Evolutionary conservation across 2,888 invertebrate genomes (phyloP).

Genomic region (Luperina testacea): DNA sequence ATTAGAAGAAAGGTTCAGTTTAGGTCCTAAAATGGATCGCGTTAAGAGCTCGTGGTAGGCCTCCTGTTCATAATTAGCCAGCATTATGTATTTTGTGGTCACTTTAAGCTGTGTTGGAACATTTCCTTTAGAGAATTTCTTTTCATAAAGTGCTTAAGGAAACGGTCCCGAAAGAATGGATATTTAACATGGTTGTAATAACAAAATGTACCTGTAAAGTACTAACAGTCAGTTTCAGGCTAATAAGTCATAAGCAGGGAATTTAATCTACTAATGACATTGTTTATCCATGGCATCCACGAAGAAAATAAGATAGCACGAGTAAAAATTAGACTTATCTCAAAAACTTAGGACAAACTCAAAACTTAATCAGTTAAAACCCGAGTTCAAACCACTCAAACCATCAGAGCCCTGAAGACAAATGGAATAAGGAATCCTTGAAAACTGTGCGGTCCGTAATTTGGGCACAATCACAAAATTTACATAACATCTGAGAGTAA

Average conservation of each 20-base stretch:
- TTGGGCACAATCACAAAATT: constrained; percentile 47
- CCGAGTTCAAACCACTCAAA: constrained; percentile 5
- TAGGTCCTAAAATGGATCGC: too few relatives aligned
- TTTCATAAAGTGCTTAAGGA: constrained; percentile 41
- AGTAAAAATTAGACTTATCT: background rate
- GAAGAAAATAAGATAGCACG: background rate
- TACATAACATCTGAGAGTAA: constrained; percentile 45
- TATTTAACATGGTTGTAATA: constrained; percentile 26
- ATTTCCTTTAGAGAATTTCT: constrained; percentile 43
- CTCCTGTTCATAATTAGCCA: constrained; percentile 11
- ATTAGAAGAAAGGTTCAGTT: too few relatives aligned
- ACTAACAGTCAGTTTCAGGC: background rate
- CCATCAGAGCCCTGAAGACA: constrained; percentile 9
- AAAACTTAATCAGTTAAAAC: constrained; percentile 2
- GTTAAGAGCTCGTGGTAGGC: too few relatives aligned
- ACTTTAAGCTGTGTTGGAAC: constrained; percentile 18
- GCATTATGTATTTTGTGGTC: constrained; percentile 38
- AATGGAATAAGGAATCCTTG: constrained; percentile 34
- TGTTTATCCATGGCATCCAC: background rate
- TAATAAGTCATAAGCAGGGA: background rate
- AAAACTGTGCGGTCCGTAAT: constrained; percentile 50
- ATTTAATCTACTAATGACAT: background rate
- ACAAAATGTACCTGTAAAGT: constrained; percentile 11
- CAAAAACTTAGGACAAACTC: background rate
- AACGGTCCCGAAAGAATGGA: constrained; percentile 5